Conservation (phyloP, 2,888 invertebrate genomes). For the Eumacrocentrus americanus region DNA sequence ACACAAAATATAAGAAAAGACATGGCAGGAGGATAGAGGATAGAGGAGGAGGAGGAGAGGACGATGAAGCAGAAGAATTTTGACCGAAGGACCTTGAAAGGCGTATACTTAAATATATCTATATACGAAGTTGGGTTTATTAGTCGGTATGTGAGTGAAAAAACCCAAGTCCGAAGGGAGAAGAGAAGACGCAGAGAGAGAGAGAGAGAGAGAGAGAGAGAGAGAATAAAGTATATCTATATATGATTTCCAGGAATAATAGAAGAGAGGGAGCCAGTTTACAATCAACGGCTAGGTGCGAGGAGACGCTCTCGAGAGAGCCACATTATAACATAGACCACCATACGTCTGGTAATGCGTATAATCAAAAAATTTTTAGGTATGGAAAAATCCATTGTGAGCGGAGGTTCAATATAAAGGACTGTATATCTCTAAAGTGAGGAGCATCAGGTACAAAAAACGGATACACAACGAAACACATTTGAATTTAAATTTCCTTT, state of each 20-base stretch:
- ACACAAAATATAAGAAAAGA: slow-evolving; percentile 7
- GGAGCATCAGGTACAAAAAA: slow-evolving; percentile 8
- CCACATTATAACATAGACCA: too few species aligned
- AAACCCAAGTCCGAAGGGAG: slow-evolving; percentile 18
- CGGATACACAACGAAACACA: slow-evolving; percentile 38
- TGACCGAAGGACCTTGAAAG: slow-evolving; percentile 22
- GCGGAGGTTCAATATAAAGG: slow-evolving; percentile 2
- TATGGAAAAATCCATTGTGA: slow-evolving; percentile 42
- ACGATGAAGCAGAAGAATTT: slow-evolving; percentile 21
- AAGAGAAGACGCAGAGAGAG: slow-evolving; percentile 13
- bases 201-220: slow-evolving; percentile 23
- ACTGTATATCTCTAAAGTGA: neutral
- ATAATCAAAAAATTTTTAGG: slow-evolving; percentile 54
- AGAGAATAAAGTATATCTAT: slow-evolving; percentile 17
- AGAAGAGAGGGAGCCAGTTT: slow-evolving; percentile 32
- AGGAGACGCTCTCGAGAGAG: slow-evolving; percentile 12
- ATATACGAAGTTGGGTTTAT: slow-evolving; percentile 22
- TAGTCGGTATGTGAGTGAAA: slow-evolving; percentile 23
- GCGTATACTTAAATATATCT: slow-evolving; percentile 18
- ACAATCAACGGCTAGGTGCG: slow-evolving; percentile 26
- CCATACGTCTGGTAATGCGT: slow-evolving; percentile 52
- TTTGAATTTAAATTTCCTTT: slow-evolving; percentile 57
- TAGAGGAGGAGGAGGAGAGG: neutral
- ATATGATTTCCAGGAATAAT: slow-evolving; percentile 48
- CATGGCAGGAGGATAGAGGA: neutral